Evolutionary conservation across 2,113 vertebrate genomes (phyloP).

Genomic region (Paracanthobrama guichenoti): DNA sequence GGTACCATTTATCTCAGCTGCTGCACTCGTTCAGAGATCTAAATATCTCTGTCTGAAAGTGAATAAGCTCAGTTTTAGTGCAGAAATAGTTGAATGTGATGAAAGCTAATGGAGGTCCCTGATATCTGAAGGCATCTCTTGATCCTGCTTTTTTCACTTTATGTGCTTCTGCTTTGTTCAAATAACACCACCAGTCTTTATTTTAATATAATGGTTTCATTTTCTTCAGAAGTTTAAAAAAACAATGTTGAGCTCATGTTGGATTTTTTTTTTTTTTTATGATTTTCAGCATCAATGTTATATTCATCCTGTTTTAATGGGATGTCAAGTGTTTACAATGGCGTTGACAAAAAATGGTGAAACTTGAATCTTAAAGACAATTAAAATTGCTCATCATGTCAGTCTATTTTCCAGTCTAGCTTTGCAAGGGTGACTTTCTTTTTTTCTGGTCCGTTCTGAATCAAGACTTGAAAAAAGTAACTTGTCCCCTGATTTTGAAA

Average conservation of each 20-base stretch:
- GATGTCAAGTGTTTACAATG: constrained; percentile 79
- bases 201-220: constrained; percentile 60
- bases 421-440: constrained; percentile 61
- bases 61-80: constrained; percentile 55
- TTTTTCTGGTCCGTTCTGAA: constrained; percentile 67
- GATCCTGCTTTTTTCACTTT: constrained; percentile 53
- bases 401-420: constrained; percentile 64
- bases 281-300: constrained; percentile 68
- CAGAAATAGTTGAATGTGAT: constrained; percentile 59
- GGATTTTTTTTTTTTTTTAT: constrained; percentile 48
- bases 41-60: constrained; percentile 56
- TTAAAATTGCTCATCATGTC: constrained; percentile 69
- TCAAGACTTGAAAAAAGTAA: constrained; percentile 82
- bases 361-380: constrained; percentile 79
- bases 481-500: constrained; percentile 76
- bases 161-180: constrained; percentile 61
- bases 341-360: constrained; percentile 73
- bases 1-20: constrained; percentile 61
- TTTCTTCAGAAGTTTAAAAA: constrained; percentile 62
- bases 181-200: constrained; percentile 61
- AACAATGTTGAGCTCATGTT: constrained; percentile 65
- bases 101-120: constrained; percentile 54
- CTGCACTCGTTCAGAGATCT: constrained; percentile 59
- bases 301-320: constrained; percentile 66
- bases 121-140: constrained; percentile 57